phyloP scores from a whole-genome alignment of 2,888 invertebrate genomes.

The Perizoma affinitatum region DNA sequence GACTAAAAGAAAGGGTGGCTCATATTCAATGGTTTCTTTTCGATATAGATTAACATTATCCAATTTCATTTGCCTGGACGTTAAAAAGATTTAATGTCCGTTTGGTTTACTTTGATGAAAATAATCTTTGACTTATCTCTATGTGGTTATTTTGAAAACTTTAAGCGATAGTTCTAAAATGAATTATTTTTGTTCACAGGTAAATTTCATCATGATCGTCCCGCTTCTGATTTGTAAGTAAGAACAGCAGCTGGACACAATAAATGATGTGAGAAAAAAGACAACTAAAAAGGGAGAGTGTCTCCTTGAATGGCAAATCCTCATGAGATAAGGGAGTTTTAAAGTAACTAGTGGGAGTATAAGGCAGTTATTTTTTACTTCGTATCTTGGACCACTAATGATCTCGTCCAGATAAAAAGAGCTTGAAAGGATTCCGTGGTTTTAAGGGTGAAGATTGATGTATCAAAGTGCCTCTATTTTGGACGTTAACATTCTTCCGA shows the following conservation, averaged over 20 bases:
- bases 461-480: constrained; percentile 28
- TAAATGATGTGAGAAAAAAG: neutral
- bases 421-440: constrained; percentile 27
- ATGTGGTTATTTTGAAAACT: too few relatives aligned
- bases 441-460: constrained; percentile 24
- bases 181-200: constrained; percentile 16
- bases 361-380: constrained; percentile 37
- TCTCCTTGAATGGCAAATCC: constrained; percentile 1
- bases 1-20: neutral
- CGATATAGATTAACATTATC: neutral
- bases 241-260: neutral
- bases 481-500: constrained; percentile 20
- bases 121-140: too few relatives aligned
- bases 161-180: neutral
- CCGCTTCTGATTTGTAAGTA: constrained; percentile 13
- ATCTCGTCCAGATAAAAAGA: constrained; percentile 28
- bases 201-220: constrained; percentile 4
- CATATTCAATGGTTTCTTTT: neutral
- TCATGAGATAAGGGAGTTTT: constrained; percentile 1
- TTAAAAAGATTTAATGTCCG: neutral
- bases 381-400: constrained; percentile 43
- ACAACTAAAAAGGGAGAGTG: neutral
- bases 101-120: neutral
- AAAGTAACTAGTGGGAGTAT: too few relatives aligned
- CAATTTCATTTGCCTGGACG: neutral